Base-by-base conservation (phyloP, 1,140 invertebrate species). In the Drosophila insularis region DNA sequence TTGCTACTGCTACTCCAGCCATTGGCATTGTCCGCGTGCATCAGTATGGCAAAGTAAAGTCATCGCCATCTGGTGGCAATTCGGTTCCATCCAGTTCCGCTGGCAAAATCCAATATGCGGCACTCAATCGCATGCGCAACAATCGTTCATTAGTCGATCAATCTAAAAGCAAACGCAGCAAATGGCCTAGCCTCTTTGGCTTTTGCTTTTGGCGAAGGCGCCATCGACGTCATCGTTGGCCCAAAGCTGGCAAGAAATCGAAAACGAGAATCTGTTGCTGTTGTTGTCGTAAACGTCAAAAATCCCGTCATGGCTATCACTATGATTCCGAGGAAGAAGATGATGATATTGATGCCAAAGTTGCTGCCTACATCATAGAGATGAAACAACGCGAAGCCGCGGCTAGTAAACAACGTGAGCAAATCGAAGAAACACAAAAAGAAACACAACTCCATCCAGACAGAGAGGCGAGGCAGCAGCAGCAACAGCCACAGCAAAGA, bases 341-440 rank as follows among this genome's bases (percentile, higher is more conserved):
- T 54, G 91, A 93, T 43, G 92, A 92, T 54, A 92, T 93, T 19
- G 92, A 93, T 66, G 90, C 78, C 62, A 92, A 92, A 72, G 92
- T 92, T 68, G 91, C 90, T 4, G 78, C 92, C 50, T 92, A 92
- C 46, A 91, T 91, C 35, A 64, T 89, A 60, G 91, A 92, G 64
- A 84, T 92, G 71, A 79, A 91, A 32, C 80, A 90, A 40, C 81
- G 85, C 56, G 85, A 91, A 40, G 66, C 62, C 5, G 61, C 19
- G 19, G 23, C 40, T 59, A 78, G 27, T 54, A 69, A 54, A n/a
- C 79, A 82, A 82, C 87, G 82, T 86, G 82, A 89, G 82, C 55
- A 75, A 50, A n/a, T 19, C 14, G 39, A 35, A 10, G 32, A 35
- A 35, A 35, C 32, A 27, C 27, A 27, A 27, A 27, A 62, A 27